A percentile compares a stretch with the other conserved stretches of the same genome.
Conservation (phyloP, 2,113 vertebrate species). For the Beaufortia kweichowensis region DNA sequence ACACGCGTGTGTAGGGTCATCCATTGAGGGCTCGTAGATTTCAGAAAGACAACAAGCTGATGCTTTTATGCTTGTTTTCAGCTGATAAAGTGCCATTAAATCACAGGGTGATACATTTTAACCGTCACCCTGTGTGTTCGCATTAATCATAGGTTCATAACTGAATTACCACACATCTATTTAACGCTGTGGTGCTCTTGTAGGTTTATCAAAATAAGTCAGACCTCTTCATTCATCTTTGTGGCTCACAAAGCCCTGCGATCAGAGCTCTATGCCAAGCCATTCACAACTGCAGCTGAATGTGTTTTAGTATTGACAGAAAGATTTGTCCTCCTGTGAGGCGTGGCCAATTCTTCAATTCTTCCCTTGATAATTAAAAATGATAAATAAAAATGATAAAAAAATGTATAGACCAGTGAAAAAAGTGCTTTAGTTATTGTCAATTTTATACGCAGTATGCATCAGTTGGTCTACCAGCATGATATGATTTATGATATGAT, state of each 20-base stretch:
- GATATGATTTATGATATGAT: background rate
- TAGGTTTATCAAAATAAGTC: constrained; percentile 54
- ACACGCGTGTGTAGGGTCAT: constrained; percentile 49
- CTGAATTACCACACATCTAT: constrained; percentile 60
- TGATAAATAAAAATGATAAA: no score
- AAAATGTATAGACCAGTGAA: no score
- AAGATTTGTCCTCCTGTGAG: no score
- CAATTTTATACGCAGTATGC: no score
- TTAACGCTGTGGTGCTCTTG: constrained; percentile 45
- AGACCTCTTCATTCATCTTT: background rate
- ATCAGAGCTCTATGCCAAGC: no score
- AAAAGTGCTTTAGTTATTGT: no score
- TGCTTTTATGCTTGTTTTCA: constrained; percentile 50
- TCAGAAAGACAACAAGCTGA: constrained; percentile 51
- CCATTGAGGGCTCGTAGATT: constrained; percentile 50
- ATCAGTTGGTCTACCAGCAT: background rate
- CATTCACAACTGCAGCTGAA: no score
- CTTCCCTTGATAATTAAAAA: no score
- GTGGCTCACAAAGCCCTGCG: background rate
- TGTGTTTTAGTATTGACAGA: no score
- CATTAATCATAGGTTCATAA: constrained; percentile 68
- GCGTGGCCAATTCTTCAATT: no score
- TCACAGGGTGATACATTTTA: constrained; percentile 50
- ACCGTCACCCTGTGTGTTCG: constrained; percentile 43
- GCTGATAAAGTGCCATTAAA: constrained; percentile 60